Evolutionary conservation across 2,888 invertebrate genomes (phyloP).

Genomic region (Aproaerema taeniolella): DNA sequence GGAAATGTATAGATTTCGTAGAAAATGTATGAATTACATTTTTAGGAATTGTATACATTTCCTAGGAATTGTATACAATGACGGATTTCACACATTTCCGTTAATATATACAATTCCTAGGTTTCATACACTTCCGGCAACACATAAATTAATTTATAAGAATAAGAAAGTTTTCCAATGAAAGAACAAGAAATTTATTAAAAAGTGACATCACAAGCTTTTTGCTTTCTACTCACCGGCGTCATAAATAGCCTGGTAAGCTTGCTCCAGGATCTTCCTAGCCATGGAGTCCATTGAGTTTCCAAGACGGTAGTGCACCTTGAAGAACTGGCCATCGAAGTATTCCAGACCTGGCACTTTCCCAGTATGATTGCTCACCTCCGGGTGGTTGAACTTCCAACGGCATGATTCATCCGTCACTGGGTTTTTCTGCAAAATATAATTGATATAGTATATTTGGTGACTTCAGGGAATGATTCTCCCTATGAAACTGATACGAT

Average conservation of each 20-base stretch:
- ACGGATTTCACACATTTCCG: too few species aligned
- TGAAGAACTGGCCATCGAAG: constrained; percentile 85
- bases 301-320: constrained; percentile 80
- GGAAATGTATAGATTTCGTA: too few species aligned
- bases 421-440: constrained; percentile 70
- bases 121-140: too few species aligned
- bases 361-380: constrained; percentile 79
- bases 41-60: too few species aligned
- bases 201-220: too few species aligned
- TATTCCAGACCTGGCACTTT: constrained; percentile 76
- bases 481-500: background rate
- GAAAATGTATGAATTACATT: too few species aligned
- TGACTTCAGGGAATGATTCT: too few species aligned
- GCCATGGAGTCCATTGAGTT: constrained; percentile 68
- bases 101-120: too few species aligned
- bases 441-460: background rate
- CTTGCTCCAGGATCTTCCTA: constrained; percentile 82
- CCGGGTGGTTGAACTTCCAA: constrained; percentile 46
- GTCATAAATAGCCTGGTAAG: constrained; percentile 85
- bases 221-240: constrained; percentile 76
- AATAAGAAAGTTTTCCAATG: too few species aligned
- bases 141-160: too few species aligned
- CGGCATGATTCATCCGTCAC: constrained; percentile 75
- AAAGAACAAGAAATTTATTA: too few species aligned
- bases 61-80: too few species aligned